phyloP scores from a whole-genome alignment of 1,140 invertebrate species.

The Rhagoletis zephyria region DNA sequence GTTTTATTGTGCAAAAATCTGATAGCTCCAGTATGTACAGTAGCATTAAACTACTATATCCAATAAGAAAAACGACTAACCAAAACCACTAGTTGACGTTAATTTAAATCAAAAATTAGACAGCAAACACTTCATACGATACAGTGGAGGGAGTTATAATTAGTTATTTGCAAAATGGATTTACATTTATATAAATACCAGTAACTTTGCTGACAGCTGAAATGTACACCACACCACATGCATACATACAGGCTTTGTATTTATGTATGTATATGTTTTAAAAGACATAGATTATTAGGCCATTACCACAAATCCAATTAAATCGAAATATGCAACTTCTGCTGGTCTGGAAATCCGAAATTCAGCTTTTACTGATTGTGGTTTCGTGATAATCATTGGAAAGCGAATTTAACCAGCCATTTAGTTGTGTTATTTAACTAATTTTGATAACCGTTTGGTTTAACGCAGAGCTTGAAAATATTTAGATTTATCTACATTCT shows the following conservation, averaged over 20 bases:
- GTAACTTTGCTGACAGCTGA: background rate
- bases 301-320: slow-evolving; percentile 47
- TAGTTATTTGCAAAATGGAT: no score
- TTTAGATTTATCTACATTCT: no score
- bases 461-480: no score
- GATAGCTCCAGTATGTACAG: no score
- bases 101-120: slow-evolving; percentile 26
- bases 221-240: background rate
- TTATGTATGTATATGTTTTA: background rate
- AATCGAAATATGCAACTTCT: slow-evolving; percentile 21
- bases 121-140: background rate
- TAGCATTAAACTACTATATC: no score
- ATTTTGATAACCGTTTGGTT: background rate
- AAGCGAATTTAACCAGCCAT: background rate
- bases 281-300: background rate
- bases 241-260: background rate
- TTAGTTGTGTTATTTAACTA: background rate
- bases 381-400: background rate
- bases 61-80: background rate
- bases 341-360: slow-evolving; percentile 3
- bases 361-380: slow-evolving; percentile 20
- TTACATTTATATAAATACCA: background rate
- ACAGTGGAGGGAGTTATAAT: no score
- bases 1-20: no score
- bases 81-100: slow-evolving; percentile 37